Conservation (phyloP, 2,113 vertebrate species). For the Abramis brama region DNA sequence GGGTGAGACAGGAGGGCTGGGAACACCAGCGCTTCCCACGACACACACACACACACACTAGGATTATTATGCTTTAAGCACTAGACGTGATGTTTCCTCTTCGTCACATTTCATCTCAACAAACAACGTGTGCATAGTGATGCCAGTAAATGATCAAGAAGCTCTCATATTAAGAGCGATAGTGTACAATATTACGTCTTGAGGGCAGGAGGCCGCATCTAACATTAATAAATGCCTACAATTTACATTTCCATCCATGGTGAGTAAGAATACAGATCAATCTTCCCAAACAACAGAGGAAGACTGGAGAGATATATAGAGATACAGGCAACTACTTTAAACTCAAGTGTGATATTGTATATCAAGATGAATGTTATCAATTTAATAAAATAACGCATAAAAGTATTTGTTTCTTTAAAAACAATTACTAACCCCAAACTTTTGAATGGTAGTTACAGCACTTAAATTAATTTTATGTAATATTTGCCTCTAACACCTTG, state of each 20-base stretch:
- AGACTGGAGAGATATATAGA: too few relatives aligned
- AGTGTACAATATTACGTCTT: background rate
- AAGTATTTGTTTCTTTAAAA: background rate
- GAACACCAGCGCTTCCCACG: constrained; percentile 20
- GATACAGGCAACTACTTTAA: too few relatives aligned
- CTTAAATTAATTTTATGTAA: too few relatives aligned
- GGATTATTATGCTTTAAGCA: constrained; percentile 2
- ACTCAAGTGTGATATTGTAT: too few relatives aligned
- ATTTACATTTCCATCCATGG: background rate
- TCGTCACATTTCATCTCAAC: background rate
- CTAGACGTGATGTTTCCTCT: background rate
- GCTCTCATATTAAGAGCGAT: background rate
- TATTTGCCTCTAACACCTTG: too few relatives aligned
- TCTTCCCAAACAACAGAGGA: background rate
- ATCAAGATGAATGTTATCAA: too few relatives aligned
- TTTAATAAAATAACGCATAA: too few relatives aligned
- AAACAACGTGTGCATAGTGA: background rate
- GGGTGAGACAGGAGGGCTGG: constrained; percentile 39
- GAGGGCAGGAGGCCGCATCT: too few relatives aligned
- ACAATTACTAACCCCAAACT: too few relatives aligned
- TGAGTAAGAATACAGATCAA: background rate
- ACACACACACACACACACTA: constrained; percentile 11
- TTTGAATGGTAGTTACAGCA: too few relatives aligned
- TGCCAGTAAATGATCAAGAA: background rate
- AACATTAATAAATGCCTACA: background rate